A percentile compares a stretch with the other conserved stretches of the same genome.
Evolutionary conservation across 2,113 vertebrate species (phyloP).

Genomic region (Cacatua alba): DNA sequence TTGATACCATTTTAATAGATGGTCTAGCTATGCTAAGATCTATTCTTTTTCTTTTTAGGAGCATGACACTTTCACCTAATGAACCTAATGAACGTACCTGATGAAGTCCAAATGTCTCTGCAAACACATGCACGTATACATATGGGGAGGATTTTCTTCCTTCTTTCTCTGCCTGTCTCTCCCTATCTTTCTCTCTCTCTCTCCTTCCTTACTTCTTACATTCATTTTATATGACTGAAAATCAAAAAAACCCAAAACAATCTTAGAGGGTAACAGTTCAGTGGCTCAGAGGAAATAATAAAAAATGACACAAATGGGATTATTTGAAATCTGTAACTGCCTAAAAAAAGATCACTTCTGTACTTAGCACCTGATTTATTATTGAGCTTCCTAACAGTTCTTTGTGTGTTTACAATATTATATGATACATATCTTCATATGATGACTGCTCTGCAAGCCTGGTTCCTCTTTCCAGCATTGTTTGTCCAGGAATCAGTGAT

Average conservation of each 20-base stretch:
- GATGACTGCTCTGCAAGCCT: neutral
- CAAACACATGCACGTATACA: neutral
- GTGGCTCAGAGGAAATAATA: neutral
- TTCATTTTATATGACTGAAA: neutral
- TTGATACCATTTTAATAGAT: constrained; percentile 74
- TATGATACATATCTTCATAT: neutral
- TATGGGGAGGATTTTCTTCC: neutral
- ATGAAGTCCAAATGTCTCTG: neutral
- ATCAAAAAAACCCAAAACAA: neutral
- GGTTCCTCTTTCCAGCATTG: neutral
- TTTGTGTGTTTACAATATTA: neutral
- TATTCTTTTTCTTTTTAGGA: constrained; percentile 43
- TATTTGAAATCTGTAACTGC: neutral
- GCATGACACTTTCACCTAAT: neutral
- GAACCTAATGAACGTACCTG: neutral
- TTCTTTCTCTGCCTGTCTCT: neutral
- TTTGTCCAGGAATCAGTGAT: neutral
- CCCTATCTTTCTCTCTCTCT: neutral
- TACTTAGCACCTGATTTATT: neutral
- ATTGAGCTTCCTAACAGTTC: neutral
- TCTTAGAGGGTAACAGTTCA: neutral
- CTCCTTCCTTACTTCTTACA: neutral
- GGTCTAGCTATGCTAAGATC: constrained; percentile 58
- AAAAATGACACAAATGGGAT: neutral
- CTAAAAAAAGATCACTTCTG: neutral